These are phyloP conservation scores for Plecotus auritus DNA, from an alignment of 2,113 vertebrate genomes.

Conservation along the genomic window DNA sequence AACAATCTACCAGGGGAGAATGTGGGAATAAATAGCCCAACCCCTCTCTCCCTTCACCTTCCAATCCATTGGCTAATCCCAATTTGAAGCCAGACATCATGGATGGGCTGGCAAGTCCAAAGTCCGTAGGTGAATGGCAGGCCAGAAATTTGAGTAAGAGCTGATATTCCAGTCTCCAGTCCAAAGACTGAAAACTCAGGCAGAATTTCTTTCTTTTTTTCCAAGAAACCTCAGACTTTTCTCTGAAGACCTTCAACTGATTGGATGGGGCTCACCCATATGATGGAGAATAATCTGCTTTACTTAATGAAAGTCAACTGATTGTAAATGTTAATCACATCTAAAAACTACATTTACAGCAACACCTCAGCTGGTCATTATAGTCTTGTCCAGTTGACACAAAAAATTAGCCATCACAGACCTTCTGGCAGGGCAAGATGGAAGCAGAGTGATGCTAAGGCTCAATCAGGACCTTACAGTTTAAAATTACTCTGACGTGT, in stretches of 20 bases:
- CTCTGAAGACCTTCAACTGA: not conserved
- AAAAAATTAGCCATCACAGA: not conserved
- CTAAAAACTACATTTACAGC: not conserved
- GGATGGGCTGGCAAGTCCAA: not conserved
- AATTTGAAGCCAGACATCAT: not conserved
- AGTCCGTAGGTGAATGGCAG: not conserved
- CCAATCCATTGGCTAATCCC: not conserved
- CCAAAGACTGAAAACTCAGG: not conserved
- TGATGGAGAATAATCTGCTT: not conserved
- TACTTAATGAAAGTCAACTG: not conserved
- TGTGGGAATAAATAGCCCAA: not conserved
- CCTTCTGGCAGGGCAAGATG: not conserved
- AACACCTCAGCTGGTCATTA: not conserved
- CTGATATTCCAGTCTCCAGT: not conserved
- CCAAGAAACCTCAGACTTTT: not conserved
- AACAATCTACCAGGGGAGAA: not conserved
- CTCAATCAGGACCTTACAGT: not conserved
- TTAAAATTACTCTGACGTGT: not conserved
- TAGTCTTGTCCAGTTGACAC: not conserved
- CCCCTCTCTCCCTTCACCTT: not conserved
- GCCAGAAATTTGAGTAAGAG: not conserved
- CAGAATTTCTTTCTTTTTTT: not conserved
- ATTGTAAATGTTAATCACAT: not conserved
- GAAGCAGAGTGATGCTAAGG: not conserved
- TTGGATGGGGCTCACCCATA: not conserved